Evolutionary conservation across 2,113 vertebrate species (phyloP).

Genomic region (Callospermophilus lateralis): DNA sequence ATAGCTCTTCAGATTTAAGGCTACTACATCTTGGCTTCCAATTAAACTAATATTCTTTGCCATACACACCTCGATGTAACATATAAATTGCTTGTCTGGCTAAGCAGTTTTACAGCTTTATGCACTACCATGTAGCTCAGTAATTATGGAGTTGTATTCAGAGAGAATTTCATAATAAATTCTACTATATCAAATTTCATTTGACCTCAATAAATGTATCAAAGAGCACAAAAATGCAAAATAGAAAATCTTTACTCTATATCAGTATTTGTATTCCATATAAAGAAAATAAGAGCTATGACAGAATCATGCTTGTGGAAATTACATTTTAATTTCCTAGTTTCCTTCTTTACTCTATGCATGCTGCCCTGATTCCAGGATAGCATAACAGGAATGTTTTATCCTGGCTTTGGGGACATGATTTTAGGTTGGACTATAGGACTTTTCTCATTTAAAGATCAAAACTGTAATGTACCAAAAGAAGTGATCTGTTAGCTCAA

Average conservation of each 20-base stretch:
- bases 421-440: constrained; percentile 52
- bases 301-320: constrained; percentile 75
- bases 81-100: constrained; percentile 86
- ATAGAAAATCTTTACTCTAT: constrained; percentile 78
- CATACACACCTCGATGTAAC: constrained; percentile 83
- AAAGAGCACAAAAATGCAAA: constrained; percentile 83
- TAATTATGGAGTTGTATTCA: constrained; percentile 87
- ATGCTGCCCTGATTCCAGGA: constrained; percentile 57
- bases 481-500: constrained; percentile 55
- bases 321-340: constrained; percentile 77
- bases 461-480: constrained; percentile 75
- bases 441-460: constrained; percentile 80
- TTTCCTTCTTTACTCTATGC: constrained; percentile 44
- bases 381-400: constrained; percentile 65
- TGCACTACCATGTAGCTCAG: constrained; percentile 80
- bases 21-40: constrained; percentile 83
- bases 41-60: constrained; percentile 87
- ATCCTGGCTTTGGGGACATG: constrained; percentile 39
- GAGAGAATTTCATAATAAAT: constrained; percentile 86
- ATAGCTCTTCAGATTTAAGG: constrained; percentile 85
- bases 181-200: constrained; percentile 86
- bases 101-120: constrained; percentile 87
- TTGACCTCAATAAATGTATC: constrained; percentile 84
- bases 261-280: constrained; percentile 73
- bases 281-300: constrained; percentile 75